Base-by-base conservation (phyloP, 2,113 vertebrate species). In the Sinocyclocheilus rhinocerous region DNA sequence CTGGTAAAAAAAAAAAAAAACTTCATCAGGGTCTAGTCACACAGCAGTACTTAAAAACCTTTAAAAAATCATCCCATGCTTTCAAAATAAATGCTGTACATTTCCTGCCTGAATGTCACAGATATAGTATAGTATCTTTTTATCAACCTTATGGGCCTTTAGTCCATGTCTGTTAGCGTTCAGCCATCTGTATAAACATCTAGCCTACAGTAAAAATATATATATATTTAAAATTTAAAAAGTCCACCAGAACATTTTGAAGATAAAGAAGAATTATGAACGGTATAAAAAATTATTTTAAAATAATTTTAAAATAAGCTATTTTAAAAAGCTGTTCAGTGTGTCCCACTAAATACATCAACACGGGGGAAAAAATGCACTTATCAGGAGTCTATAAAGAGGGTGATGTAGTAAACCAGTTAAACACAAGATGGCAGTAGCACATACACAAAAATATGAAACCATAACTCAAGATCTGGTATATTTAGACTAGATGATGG, bases 41-140 rank as follows among this genome's bases (percentile, higher is more conserved):
- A 80, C 22, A 24, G 36, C 57, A 69, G 22, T 33, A 11, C n/a
- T 1, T 20, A 15, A 33, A 22, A 63, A 65, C 9, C 22, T 48
- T 52, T 52, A 20, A 45, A 59, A 45, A 55, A 59, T 24, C 4
- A 70, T 33, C 39, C 11, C 0, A 86, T 88, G 80, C 84, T 88
- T 89, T 87, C 29, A 85, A 87, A 93, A 94, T 94, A 94, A 95
- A 95, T 95, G 94, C 93, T 95, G 90, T 94, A 94, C 93, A 94
- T 85, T 89, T 93, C 84, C 16, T 50, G 3, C 86, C 88, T 82
- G 84, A 89, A 39, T 33, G 85, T 83, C 84, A 4, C 84, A 91
- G 80, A 86, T 87, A 77, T 75, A 52, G 79, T 59, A 59, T 22
- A 22, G 33, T 87, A 78, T 26, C 26, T 76, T 57, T 52, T 87